Conservation (phyloP, 1,140 invertebrate species). For the Lordiphosa stackelbergi region DNA sequence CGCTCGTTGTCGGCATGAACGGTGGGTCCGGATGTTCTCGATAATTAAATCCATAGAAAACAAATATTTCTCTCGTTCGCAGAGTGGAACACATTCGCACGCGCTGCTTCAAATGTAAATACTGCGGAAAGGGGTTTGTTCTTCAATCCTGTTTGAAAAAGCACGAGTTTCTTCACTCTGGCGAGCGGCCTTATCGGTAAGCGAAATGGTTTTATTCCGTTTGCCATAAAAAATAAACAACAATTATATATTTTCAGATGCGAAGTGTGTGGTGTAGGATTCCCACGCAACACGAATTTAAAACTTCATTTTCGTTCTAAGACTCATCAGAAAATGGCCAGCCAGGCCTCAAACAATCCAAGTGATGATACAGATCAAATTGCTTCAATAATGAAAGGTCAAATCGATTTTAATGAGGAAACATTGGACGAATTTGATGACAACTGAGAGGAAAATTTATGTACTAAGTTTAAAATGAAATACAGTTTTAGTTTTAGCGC, state of each 20-base stretch:
- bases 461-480: not conserved
- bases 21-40: not conserved
- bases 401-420: slow-evolving; percentile 12
- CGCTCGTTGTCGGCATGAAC: slow-evolving; percentile 26
- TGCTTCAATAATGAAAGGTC: not conserved
- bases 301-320: slow-evolving; percentile 21
- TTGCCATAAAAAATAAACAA: not conserved
- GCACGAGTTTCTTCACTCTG: slow-evolving; percentile 28
- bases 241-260: slow-evolving; percentile 16
- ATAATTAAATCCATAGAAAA: not conserved
- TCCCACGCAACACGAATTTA: slow-evolving; percentile 14
- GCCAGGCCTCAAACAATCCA: not conserved
- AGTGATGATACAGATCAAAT: slow-evolving; percentile 5
- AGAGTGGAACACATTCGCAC: slow-evolving; percentile 22
- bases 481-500: no score
- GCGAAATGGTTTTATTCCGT: not conserved
- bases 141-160: slow-evolving; percentile 27
- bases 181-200: slow-evolving; percentile 22
- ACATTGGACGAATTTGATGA: slow-evolving; percentile 2
- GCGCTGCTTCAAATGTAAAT: slow-evolving; percentile 13
- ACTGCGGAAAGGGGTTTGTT: slow-evolving; percentile 18
- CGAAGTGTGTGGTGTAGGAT: slow-evolving; percentile 22
- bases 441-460: not conserved
- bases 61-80: not conserved
- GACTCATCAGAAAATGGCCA: slow-evolving; percentile 13